Percentiles rank a stretch among this genome's conserved stretches.
These are phyloP conservation scores for Liposcelis brunnea DNA, from an alignment of 2,888 invertebrate species.

Conservation along the genomic window DNA sequence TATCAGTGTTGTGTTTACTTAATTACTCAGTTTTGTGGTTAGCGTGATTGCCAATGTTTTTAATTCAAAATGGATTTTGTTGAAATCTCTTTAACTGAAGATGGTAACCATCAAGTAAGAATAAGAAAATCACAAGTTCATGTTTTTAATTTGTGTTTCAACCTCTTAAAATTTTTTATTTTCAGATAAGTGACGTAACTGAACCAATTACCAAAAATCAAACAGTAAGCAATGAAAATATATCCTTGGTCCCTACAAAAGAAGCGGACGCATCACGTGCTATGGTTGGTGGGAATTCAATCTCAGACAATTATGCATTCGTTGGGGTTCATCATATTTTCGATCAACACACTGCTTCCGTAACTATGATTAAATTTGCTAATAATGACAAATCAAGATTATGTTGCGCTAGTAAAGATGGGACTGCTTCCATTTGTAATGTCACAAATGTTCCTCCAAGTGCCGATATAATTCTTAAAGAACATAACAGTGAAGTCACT, in stretches of 20 bases:
- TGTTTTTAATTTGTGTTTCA: too few species aligned
- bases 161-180: background rate
- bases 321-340: conserved; percentile 78
- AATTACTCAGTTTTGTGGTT: too few species aligned
- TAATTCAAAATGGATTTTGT: too few species aligned
- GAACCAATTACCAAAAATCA: background rate
- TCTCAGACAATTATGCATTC: conserved; percentile 72
- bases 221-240: conserved; percentile 12
- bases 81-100: too few species aligned
- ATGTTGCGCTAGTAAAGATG: conserved; percentile 65
- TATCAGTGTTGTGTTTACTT: too few species aligned
- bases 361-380: conserved; percentile 65
- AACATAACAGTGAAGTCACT: conserved; percentile 58
- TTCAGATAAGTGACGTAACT: background rate
- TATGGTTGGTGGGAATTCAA: conserved; percentile 41
- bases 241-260: conserved; percentile 34
- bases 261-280: conserved; percentile 40
- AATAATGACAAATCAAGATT: conserved; percentile 66
- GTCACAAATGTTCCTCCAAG: conserved; percentile 52
- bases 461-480: conserved; percentile 51
- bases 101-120: too few species aligned
- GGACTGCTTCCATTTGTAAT: conserved; percentile 62
- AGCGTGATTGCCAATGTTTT: too few species aligned
- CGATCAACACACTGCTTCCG: conserved; percentile 46
- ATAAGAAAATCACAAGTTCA: too few species aligned